Conservation (phyloP, 2,888 invertebrate species). For the Cactoblastis cactorum region DNA sequence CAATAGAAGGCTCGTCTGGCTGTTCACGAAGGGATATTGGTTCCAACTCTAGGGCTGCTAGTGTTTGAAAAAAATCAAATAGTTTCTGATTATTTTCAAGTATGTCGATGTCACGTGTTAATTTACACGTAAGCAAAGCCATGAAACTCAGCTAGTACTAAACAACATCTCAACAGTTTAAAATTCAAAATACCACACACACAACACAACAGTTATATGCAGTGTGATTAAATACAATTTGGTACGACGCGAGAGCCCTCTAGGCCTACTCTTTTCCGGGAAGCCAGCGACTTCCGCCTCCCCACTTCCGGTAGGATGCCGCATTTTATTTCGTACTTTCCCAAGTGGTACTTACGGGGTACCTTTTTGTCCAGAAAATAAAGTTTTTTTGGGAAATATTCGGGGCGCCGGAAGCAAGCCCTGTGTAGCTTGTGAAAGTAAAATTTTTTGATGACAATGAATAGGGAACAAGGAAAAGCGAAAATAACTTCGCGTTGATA, state of each 20-base stretch:
- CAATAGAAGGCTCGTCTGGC: too few species aligned
- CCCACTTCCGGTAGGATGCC: constrained; percentile 67
- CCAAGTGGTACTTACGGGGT: constrained; percentile 53
- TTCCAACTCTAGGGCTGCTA: too few species aligned
- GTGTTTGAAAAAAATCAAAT: too few species aligned
- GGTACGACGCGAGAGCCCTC: constrained; percentile 60
- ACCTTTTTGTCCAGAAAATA: constrained; percentile 58
- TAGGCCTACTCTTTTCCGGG: constrained; percentile 67
- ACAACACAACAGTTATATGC: constrained; percentile 38
- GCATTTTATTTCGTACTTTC: constrained; percentile 63
- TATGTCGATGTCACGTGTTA: too few species aligned
- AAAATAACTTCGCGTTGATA: neutral
- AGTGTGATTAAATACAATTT: constrained; percentile 69
- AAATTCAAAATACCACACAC: constrained; percentile 45
- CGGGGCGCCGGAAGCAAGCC: constrained; percentile 14
- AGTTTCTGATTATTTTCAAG: too few species aligned
- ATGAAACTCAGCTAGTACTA: too few species aligned
- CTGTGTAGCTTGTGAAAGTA: neutral
- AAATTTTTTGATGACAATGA: constrained; percentile 10
- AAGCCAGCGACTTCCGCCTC: constrained; percentile 70
- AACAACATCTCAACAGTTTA: constrained; percentile 32
- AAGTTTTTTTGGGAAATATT: constrained; percentile 41
- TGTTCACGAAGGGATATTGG: too few species aligned
- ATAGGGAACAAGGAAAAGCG: neutral
- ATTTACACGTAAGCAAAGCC: too few species aligned